Conservation (phyloP, 2,797 vertebrate genomes). For the Cyclura pinguis region DNA sequence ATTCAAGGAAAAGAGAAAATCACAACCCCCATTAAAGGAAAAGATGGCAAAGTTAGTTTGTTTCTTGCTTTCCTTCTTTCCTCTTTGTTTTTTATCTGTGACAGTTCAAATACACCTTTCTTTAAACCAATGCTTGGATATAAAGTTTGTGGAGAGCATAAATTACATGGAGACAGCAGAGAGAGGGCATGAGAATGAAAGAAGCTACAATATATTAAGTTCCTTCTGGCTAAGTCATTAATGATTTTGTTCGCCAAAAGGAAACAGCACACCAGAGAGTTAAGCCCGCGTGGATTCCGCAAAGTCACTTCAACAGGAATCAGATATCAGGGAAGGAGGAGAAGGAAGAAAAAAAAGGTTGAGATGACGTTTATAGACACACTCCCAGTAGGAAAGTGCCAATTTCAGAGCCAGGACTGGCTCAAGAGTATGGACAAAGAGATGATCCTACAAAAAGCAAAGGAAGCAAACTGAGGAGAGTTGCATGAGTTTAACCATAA, state of each 20-base stretch:
- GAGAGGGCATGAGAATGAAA: not conserved
- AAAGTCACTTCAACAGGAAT: conserved; percentile 27
- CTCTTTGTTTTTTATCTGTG: not conserved
- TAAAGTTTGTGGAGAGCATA: not conserved
- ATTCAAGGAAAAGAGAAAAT: not conserved
- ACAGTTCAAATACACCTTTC: not conserved
- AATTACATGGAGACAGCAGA: not conserved
- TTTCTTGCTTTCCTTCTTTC: too few species aligned
- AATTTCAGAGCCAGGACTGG: not conserved
- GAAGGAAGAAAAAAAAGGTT: not conserved
- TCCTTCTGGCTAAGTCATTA: conserved; percentile 9
- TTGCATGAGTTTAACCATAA: not conserved
- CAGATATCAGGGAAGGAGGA: accelerated
- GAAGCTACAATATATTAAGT: not conserved
- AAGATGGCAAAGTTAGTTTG: not conserved
- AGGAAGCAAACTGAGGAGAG: not conserved
- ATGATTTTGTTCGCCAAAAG: conserved; percentile 18
- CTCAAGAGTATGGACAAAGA: not conserved
- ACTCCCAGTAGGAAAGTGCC: not conserved
- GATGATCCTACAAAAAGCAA: not conserved
- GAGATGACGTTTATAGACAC: not conserved
- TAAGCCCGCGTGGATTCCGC: not conserved
- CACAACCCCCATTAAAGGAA: not conserved
- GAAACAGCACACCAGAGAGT: not conserved
- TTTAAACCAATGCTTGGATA: not conserved